phyloP scores from a whole-genome alignment of 2,888 invertebrate species.

The Ichneumoninae sp. region DNA sequence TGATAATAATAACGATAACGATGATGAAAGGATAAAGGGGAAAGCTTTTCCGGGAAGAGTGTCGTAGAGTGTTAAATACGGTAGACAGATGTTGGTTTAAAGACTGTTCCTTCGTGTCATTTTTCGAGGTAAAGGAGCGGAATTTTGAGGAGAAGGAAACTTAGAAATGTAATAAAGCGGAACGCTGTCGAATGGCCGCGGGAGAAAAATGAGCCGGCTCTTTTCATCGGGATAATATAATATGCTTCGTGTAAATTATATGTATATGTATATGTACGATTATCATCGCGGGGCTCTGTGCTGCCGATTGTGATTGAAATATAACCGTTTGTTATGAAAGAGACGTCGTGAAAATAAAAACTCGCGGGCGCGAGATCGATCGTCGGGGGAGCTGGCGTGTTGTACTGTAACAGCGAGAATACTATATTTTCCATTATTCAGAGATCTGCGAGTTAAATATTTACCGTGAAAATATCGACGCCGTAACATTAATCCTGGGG shows the following conservation, averaged over 20 bases:
- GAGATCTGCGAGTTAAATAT: constrained; percentile 4
- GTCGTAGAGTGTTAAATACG: constrained; percentile 21
- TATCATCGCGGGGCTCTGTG: constrained; percentile 13
- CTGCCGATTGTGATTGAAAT: constrained; percentile 37
- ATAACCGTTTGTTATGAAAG: constrained; percentile 19
- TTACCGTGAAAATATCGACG: constrained; percentile 3
- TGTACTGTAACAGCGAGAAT: neutral
- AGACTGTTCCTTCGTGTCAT: neutral
- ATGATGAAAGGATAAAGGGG: neutral
- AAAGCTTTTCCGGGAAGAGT: neutral
- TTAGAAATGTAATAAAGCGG: neutral
- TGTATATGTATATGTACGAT: neutral
- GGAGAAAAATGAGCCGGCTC: neutral
- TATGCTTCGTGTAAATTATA: neutral
- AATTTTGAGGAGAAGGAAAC: neutral
- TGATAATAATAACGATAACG: neutral
- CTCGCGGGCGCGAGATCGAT: constrained; percentile 20
- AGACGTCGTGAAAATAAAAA: constrained; percentile 23
- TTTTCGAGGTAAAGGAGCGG: neutral
- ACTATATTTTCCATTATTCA: neutral
- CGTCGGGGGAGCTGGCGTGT: neutral
- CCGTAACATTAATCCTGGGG: constrained; percentile 29
- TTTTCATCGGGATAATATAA: constrained; percentile 15
- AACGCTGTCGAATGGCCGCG: constrained; percentile 26
- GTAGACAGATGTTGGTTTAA: constrained; percentile 5